phyloP scores from a whole-genome alignment of 92 coral and sea anemone genomes.

The Pocillopora meandrina region DNA sequence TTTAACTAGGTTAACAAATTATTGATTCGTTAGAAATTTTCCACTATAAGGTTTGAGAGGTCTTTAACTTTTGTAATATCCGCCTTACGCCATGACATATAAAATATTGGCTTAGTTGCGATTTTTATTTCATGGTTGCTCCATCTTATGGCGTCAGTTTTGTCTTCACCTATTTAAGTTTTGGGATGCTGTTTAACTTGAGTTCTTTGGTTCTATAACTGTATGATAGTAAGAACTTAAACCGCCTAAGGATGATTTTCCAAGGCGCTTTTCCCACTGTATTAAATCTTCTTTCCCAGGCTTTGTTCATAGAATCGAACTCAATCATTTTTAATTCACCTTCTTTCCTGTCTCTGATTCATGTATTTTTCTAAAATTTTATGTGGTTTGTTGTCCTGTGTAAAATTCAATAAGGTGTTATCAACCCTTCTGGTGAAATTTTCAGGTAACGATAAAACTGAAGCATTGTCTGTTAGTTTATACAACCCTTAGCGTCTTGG shows the following conservation, averaged over 20 bases:
- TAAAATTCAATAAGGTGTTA: neutral
- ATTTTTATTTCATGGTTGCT: neutral
- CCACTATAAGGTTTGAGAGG: neutral
- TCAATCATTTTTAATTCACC: no score
- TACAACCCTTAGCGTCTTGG: neutral
- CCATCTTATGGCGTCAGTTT: constrained; percentile 4
- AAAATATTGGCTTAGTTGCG: neutral
- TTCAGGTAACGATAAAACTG: neutral
- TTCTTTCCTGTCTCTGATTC: no score
- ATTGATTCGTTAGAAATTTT: neutral
- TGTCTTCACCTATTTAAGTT: neutral
- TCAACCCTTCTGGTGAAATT: neutral
- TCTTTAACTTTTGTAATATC: neutral
- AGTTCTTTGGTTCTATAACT: constrained; percentile 1
- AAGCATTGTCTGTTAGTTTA: neutral
- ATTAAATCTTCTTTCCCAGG: constrained; percentile 9
- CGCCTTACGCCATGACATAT: neutral
- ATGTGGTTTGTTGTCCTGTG: neutral
- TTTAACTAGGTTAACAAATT: neutral
- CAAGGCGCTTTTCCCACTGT: neutral
- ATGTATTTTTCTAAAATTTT: no score
- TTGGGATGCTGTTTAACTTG: neutral
- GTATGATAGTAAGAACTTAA: neutral
- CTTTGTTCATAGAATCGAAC: constrained; percentile 10
- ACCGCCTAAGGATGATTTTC: constrained; percentile 19